Conservation (phyloP, 2,113 vertebrate genomes). For the Lepus americanus region DNA sequence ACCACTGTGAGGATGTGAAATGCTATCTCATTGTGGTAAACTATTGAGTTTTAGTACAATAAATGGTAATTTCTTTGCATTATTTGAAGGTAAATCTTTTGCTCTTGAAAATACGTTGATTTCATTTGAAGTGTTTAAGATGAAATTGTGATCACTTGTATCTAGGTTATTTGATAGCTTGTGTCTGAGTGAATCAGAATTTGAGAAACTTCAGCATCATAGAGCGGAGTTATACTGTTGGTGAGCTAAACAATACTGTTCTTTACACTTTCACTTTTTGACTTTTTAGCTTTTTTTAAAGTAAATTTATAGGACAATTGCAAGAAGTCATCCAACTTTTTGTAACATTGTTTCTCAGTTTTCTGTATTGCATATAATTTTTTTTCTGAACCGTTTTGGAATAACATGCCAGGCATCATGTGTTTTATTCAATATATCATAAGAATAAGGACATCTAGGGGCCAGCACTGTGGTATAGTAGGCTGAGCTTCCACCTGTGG, state of each 20-base stretch:
- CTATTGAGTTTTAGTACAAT: background rate
- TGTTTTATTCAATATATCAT: background rate
- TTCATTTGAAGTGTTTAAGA: constrained; percentile 31
- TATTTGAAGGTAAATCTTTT: constrained; percentile 40
- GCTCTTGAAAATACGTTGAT: background rate
- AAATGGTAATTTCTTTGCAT: constrained; percentile 15
- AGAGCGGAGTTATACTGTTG: background rate
- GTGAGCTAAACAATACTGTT: background rate
- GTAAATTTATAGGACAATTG: constrained; percentile 17
- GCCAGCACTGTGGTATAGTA: too few species aligned
- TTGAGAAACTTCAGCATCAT: background rate
- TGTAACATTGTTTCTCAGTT: background rate
- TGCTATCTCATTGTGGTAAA: background rate
- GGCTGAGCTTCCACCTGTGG: too few species aligned
- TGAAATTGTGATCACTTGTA: background rate
- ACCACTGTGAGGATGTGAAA: background rate
- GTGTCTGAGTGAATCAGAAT: constrained; percentile 27
- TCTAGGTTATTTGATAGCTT: constrained; percentile 21
- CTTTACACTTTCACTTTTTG: background rate
- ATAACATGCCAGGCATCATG: background rate
- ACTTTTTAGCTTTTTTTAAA: background rate
- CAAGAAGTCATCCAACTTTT: background rate
- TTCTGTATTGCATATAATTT: background rate
- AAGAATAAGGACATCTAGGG: background rate
- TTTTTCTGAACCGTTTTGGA: background rate